Conservation (phyloP, 2,797 vertebrate species). For the Myotis vivesi region DNA sequence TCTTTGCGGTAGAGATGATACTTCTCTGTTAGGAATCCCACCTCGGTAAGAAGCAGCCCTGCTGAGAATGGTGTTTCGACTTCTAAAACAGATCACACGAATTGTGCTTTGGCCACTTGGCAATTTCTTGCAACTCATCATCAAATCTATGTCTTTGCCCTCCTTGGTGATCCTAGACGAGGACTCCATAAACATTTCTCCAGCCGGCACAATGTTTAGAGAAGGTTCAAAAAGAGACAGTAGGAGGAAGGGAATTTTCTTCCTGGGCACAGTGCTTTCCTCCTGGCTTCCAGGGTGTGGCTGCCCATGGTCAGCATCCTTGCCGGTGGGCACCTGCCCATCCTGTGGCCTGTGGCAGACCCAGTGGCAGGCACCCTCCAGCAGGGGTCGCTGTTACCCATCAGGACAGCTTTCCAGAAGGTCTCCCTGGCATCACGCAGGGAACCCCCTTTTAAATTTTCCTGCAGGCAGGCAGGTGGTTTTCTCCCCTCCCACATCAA, state of each 20-base stretch:
- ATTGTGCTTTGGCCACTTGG: background rate
- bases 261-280: background rate
- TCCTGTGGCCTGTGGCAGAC: background rate
- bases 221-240: background rate
- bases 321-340: background rate
- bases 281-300: accelerated
- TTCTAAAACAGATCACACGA: background rate
- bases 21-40: background rate
- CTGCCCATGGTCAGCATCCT: background rate
- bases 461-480: background rate
- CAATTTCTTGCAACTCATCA: background rate
- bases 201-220: background rate
- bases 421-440: background rate
- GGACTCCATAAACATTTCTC: background rate
- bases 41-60: background rate
- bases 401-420: background rate
- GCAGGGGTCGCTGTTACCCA: background rate
- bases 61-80: background rate
- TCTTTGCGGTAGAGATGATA: background rate
- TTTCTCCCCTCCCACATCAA: background rate
- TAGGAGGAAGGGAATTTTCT: background rate
- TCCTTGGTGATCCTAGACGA: background rate
- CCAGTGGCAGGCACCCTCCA: background rate
- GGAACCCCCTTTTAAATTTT: background rate
- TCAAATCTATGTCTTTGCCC: background rate